Conservation (phyloP, 2,888 invertebrate genomes). For the Aphidoletes aphidimyza region DNA sequence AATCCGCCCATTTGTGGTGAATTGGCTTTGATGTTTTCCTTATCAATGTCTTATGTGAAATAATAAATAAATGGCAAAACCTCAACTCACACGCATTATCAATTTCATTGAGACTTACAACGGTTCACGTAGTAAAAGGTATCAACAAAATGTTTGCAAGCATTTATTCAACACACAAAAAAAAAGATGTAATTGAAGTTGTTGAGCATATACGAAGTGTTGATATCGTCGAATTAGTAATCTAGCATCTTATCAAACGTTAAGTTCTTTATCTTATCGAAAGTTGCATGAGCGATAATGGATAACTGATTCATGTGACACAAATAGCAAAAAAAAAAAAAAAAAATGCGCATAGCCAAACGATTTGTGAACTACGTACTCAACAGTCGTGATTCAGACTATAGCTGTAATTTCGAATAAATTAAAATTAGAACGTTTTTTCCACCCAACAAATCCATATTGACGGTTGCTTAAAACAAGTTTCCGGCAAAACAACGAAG, state of each 20-base stretch:
- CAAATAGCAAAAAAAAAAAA: too few relatives aligned
- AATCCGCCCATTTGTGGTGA: not conserved
- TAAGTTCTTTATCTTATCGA: not conserved
- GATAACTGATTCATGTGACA: not conserved
- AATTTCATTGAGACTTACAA: too few relatives aligned
- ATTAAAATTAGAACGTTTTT: not conserved
- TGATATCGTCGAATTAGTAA: not conserved
- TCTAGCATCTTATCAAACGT: not conserved
- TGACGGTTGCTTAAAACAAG: not conserved
- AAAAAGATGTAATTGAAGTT: not conserved
- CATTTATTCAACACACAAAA: too few relatives aligned
- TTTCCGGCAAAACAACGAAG: not conserved
- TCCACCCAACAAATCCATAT: too few relatives aligned
- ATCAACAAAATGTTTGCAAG: too few relatives aligned
- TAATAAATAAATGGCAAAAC: not conserved
- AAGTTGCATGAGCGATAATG: too few relatives aligned
- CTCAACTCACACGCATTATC: not conserved
- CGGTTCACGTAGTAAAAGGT: too few relatives aligned
- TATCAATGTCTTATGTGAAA: not conserved
- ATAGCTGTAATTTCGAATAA: not conserved
- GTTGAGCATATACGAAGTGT: too few relatives aligned
- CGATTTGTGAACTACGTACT: too few relatives aligned
- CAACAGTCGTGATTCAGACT: not conserved
- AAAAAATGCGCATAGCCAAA: too few relatives aligned
- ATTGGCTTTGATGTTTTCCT: slow-evolving; percentile 21